Conservation (phyloP, 2,888 invertebrate species). For the Altica lythri region DNA sequence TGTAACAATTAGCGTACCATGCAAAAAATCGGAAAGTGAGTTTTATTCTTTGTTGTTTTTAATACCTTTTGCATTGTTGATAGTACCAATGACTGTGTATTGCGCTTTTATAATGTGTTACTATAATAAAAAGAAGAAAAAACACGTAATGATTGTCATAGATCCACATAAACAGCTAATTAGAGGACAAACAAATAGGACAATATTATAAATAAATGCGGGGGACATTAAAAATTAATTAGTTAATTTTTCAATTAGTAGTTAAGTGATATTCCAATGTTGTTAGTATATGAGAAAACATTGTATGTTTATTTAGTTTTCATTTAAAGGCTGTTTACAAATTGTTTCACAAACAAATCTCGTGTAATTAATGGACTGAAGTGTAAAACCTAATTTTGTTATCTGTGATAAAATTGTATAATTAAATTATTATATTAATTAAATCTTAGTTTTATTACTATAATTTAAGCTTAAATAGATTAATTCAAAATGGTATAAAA, state of each 20-base stretch:
- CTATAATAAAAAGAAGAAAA: constrained; percentile 47
- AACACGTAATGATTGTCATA: constrained; percentile 28
- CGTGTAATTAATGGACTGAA: constrained; percentile 4
- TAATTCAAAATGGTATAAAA: too few relatives aligned
- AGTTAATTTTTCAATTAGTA: too few relatives aligned
- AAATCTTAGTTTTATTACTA: too few relatives aligned
- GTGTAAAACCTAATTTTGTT: constrained; percentile 2
- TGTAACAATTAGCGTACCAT: constrained; percentile 45
- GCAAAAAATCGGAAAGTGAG: constrained; percentile 32
- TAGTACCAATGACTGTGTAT: constrained; percentile 50
- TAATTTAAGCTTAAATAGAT: too few relatives aligned
- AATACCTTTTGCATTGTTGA: constrained; percentile 49
- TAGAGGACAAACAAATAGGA: constrained; percentile 29
- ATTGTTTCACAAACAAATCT: too few relatives aligned
- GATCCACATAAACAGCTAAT: constrained; percentile 41
- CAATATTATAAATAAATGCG: too few relatives aligned
- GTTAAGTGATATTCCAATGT: too few relatives aligned
- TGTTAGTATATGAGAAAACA: too few relatives aligned
- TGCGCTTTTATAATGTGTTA: too few relatives aligned
- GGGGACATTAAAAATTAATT: too few relatives aligned
- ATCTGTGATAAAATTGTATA: constrained; percentile 35
- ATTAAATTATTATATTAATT: constrained; percentile 34
- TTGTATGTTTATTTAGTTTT: too few relatives aligned
- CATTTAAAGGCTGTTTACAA: too few relatives aligned
- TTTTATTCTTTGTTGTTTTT: constrained; percentile 50